These are phyloP conservation scores for Heliconius sara DNA, from an alignment of 2,888 invertebrate species.

Conservation along the genomic window DNA sequence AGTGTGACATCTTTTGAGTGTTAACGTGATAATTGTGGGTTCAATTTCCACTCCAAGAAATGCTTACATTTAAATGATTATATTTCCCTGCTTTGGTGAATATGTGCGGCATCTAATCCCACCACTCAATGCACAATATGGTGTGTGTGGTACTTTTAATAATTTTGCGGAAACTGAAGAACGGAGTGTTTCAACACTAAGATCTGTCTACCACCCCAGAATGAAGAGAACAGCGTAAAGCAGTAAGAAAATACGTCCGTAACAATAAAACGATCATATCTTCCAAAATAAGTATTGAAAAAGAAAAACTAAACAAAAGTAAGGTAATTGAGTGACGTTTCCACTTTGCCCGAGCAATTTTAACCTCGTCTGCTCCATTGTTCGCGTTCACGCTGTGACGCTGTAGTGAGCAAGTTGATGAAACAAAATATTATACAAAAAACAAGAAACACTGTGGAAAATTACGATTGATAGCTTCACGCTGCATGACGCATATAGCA, in stretches of 20 bases:
- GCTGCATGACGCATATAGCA: not conserved
- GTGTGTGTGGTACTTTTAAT: not conserved
- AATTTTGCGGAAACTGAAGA: not conserved
- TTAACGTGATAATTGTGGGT: not conserved
- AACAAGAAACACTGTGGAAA: not conserved
- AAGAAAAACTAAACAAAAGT: not conserved
- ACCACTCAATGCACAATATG: not conserved
- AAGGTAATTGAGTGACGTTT: constrained; percentile 9
- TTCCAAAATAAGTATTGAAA: not conserved
- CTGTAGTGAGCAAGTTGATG: not conserved
- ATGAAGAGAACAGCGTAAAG: too few relatives aligned
- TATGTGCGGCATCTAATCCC: not conserved
- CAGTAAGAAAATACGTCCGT: not conserved
- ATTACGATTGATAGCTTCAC: not conserved
- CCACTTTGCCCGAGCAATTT: not conserved
- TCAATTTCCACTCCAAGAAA: not conserved
- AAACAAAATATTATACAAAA: not conserved
- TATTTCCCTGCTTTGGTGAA: too few relatives aligned
- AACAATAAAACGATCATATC: not conserved
- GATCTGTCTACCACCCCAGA: not conserved
- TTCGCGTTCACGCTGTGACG: not conserved
- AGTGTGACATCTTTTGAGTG: not conserved
- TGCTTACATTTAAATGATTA: too few relatives aligned
- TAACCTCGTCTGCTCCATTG: constrained; percentile 4
- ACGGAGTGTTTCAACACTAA: not conserved